Evolutionary conservation across 1,140 invertebrate species (phyloP), one percentile per base, ranked within the genome.

Genomic region (Drosophila leontia): DNA sequence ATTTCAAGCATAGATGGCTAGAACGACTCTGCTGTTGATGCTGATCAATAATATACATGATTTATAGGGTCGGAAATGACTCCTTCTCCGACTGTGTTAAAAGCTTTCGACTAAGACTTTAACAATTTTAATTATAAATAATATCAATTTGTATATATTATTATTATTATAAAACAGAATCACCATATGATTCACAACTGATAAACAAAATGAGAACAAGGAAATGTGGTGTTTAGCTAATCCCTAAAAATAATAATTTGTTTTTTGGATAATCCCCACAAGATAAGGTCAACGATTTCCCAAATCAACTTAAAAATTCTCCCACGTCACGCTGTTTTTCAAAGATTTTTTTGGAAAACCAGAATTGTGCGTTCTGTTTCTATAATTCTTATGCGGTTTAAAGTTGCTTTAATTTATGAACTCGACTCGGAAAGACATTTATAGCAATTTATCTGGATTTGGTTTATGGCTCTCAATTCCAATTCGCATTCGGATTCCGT

Each of bases 401-500:
- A 42, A 75, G 51, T 70, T 62, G 60, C 50, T 82, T 81, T 88
- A 78, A 87, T 87, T 87, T 87, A 87, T 87, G 84, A 88, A 87
- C 85, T 78, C 67, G 74, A 87, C 72, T 84, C 79, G 70, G 48
- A 69, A 84, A 84, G 69, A 87, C 84, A 87, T 81, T 84, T 78
- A 87, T 81, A 88, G 72, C 78, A 87, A 87, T 87, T 88, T 88
- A 87, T 87, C 78, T 87, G 85, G 80, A 87, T 87, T 87, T 88
- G 57, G 62, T 68, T 75, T 58, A 76, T 75, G 68, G 59, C 51
- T 75, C 13, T 76, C 51, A 64, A 59, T 51, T 67, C 34, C 39
- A 64, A 58, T 37, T 55, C 51, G 19, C 60, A 48, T 63, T 55
- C 58, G 32, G 59, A 48, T 63, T 63, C 53, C 34, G 44, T 67